A percentile compares a stretch with the other conserved stretches of the same genome.
phyloP scores from a whole-genome alignment of 2,888 invertebrate genomes.

The Disparrhopalites patrizii region DNA sequence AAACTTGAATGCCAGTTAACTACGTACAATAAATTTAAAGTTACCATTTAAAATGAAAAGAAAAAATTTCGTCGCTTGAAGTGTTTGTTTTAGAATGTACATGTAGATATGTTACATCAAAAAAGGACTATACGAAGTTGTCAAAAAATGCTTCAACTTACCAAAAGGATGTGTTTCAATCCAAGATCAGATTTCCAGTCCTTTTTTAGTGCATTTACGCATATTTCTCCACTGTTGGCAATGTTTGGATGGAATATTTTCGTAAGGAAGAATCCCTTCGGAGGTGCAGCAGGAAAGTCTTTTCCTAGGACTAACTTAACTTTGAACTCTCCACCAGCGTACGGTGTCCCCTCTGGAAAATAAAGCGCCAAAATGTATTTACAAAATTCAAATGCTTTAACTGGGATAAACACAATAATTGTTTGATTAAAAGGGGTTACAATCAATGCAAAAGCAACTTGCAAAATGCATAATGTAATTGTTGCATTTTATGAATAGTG shows the following conservation, averaged over 20 bases:
- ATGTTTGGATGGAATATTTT: conserved; percentile 98
- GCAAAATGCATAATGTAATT: background rate
- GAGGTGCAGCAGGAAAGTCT: conserved; percentile 87
- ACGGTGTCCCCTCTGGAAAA: conserved; percentile 78
- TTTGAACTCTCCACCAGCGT: conserved; percentile 80
- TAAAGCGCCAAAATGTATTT: too few relatives aligned
- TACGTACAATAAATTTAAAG: background rate
- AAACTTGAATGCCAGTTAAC: background rate
- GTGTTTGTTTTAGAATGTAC: too few relatives aligned
- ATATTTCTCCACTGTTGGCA: conserved; percentile 87
- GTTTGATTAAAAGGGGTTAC: too few relatives aligned
- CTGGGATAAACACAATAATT: too few relatives aligned
- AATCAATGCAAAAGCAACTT: too few relatives aligned
- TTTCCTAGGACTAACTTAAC: conserved; percentile 85
- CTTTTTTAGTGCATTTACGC: conserved; percentile 91
- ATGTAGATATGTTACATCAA: too few relatives aligned
- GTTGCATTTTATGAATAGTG: too few relatives aligned
- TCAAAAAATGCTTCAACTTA: too few relatives aligned
- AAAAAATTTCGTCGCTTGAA: too few relatives aligned
- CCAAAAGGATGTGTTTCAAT: conserved; percentile 50
- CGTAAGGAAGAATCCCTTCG: conserved; percentile 88
- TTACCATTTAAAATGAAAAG: background rate
- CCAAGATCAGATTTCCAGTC: conserved; percentile 96
- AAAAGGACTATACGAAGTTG: too few relatives aligned
- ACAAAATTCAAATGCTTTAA: too few relatives aligned